Evolutionary conservation across 1,140 invertebrate species (phyloP), one percentile per base, ranked within the genome.

Genomic region (Eriocheir sinensis): DNA sequence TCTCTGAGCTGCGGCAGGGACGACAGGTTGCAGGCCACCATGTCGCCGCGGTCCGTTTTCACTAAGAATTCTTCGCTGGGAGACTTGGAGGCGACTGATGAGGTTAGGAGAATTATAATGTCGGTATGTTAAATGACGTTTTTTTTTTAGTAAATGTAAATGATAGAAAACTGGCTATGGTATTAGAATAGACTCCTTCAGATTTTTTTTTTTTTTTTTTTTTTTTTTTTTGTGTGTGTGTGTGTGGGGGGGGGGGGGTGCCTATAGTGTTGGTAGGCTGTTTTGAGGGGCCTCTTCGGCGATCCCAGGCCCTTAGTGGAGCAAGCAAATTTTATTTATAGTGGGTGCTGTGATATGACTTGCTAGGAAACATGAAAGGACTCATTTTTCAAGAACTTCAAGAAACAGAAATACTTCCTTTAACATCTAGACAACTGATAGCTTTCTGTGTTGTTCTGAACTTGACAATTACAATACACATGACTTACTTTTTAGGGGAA

Each of bases 11-110:
- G 44, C 21, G 88, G 9, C 34, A 94, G 12, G 15, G 94, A 94
- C 8, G 89, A 94, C 36, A 94, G 72, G 34, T 72, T 91, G 36
- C 86, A 91, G 34, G 94, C 94, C 60, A 94, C 44, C 94, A 94
- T 94, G 15, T 91, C 94, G n/a, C 94, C 94, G 41, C 83, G 38
- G 79, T 94, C 83, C 30, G 94, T 94, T n/a, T 79, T 79, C 6
- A 94, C 90, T 44, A 91, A 9, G 17, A 15, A 72, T 9, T 89
- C 94, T 34, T 94, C 89, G 0, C 38, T 85, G 3, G 86, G 83
- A n/a, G 83, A 3, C 12, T 44, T 83, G 8, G 12, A 36, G 34
- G 79, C 44, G 36, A 89, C 92, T 93, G 92, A 40, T 53, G 85
- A 44, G 38, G 27, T 53, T 79, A 88, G n/a, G 40, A 40, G 27